A percentile compares a stretch with the other conserved stretches of the same genome.
phyloP scores from a whole-genome alignment of 1,140 invertebrate genomes.

The Arion vulgaris region DNA sequence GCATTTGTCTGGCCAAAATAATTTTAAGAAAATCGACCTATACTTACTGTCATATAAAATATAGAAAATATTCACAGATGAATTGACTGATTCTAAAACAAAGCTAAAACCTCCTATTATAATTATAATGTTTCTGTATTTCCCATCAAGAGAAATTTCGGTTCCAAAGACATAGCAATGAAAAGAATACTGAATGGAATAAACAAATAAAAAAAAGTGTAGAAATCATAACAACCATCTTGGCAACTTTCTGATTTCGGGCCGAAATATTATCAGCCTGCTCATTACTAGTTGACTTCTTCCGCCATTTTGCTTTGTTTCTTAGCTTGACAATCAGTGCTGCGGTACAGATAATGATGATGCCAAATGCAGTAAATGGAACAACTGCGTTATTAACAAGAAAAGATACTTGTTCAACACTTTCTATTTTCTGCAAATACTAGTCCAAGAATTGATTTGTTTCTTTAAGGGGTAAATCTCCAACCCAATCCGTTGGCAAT shows the following conservation, averaged over 20 bases:
- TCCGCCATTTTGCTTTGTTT: background rate
- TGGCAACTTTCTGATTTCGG: constrained; percentile 24
- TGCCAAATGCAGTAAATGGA: background rate
- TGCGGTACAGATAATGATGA: background rate
- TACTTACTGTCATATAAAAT: constrained; percentile 14
- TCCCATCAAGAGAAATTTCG: no score
- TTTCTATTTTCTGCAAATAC: background rate
- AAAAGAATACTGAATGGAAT: constrained; percentile 5
- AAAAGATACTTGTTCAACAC: constrained; percentile 7
- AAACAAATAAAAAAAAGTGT: constrained; percentile 14
- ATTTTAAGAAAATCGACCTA: background rate
- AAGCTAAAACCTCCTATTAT: background rate
- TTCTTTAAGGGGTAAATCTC: background rate
- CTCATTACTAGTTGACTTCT: background rate
- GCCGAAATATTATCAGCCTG: background rate
- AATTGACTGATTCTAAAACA: background rate
- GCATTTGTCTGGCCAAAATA: background rate
- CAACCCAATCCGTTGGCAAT: background rate
- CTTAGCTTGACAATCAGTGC: background rate
- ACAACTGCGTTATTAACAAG: background rate
- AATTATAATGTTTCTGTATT: constrained; percentile 2
- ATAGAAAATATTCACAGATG: constrained; percentile 26
- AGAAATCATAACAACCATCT: no score
- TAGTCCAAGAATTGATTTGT: constrained; percentile 11
- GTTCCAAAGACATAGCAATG: no score